Conservation (phyloP, 2,113 vertebrate species). For the Spizaetus ornatus region DNA sequence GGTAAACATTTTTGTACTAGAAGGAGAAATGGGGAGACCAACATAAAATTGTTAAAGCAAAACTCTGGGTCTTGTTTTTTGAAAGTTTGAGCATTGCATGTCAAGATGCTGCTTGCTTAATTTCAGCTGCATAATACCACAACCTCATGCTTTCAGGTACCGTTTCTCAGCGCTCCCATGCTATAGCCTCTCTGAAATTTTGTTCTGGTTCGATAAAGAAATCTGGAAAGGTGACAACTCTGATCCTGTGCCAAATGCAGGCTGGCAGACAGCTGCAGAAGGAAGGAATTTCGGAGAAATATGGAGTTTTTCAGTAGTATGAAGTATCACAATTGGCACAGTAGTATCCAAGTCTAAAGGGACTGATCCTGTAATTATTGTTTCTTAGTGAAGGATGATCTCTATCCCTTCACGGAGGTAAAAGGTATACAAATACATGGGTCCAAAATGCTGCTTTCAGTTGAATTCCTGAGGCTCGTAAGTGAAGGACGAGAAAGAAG, state of each 20-base stretch:
- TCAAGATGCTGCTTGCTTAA: background rate
- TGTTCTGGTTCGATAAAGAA: background rate
- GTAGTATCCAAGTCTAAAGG: accelerated
- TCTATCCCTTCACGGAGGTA: background rate
- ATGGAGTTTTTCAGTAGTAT: background rate
- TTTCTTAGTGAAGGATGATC: background rate
- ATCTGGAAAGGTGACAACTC: background rate
- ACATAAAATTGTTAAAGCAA: background rate
- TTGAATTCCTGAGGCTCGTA: background rate
- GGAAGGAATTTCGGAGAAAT: background rate
- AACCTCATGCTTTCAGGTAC: background rate
- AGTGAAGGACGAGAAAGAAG: background rate
- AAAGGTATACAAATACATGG: background rate
- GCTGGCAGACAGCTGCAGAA: background rate
- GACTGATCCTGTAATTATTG: background rate
- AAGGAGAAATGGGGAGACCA: background rate
- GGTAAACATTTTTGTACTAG: background rate
- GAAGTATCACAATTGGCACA: background rate
- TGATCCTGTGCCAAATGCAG: background rate
- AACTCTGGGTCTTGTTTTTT: background rate
- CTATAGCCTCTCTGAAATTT: background rate
- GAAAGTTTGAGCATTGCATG: background rate
- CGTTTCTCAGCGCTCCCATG: background rate
- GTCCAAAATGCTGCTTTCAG: background rate
- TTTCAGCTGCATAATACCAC: background rate